Base-by-base conservation (phyloP, 1,140 invertebrate species). In the Atta texana region DNA sequence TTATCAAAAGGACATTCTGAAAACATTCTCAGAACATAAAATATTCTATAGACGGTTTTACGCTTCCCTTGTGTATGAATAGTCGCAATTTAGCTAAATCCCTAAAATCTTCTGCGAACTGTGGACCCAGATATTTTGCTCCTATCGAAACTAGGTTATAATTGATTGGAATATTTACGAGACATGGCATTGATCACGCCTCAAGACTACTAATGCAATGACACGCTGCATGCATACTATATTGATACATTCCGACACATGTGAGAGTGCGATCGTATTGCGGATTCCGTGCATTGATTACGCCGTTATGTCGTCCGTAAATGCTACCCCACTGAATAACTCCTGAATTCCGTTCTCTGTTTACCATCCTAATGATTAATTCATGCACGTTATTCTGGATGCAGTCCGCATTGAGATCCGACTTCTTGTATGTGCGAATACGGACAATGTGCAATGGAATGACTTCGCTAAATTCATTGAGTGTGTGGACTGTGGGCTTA, bases 291-390 rank as follows among this genome's bases (percentile, higher is more conserved):
- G 80, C 69, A 84, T 84, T 84, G 69, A 84, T 84, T 61, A 84
- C 55, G 68, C 66, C 80, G 69, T 74, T 84, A 74, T 57, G 72
- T 49, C 53, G 71, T 68, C 75, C 72, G 51, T 77, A 90, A 90
- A 87, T 74, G 76, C 88, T 55, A 59, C 76, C 57, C 82, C 86
- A 49, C 78, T 90, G 89, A 90, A 89, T 87, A 90, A 89, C 88
- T 87, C 59, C 81, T 66, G 74, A 87, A 74, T 63, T 24, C 71
- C 61, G 21, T 39, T 53, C 77, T 61, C 86, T 87, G 89, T 90
- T 90, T 90, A 88, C 72, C 81, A 34, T 76, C 76, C 81, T 76
- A 61, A 90, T 90, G 89, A 90, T 90, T 90, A 90, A 90, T 90
- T 90, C 89, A 90, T 90, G 86, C 89, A 71, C 81, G 63, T 88